Base-by-base conservation (phyloP, 2,113 vertebrate genomes). In the Misgurnus anguillicaudatus region DNA sequence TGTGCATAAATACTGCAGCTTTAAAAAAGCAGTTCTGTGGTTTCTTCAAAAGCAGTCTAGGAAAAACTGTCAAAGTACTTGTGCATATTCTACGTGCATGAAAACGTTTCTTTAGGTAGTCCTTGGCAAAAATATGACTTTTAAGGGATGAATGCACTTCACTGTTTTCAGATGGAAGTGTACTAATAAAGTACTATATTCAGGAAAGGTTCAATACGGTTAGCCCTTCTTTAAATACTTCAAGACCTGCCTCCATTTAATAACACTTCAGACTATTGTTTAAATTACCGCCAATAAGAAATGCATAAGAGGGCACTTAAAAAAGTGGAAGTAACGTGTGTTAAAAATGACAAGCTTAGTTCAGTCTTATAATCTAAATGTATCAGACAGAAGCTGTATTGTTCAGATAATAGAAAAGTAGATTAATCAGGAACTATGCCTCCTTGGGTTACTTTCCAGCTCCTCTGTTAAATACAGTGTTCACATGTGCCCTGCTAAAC, bases 361-460 rank as follows among this genome's bases (percentile, higher is more conserved):
- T 47, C 19, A 67, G 45, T 6, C 9, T 45, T 10, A 45, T 14
- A 4, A 36, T 55, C 14, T 6, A 39, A 77, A 55, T 36, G 57
- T 38, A n/a, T 19, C 45, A 31, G 21, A 21, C 45, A 48, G 24
- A 17, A 19, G 31, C 14, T n/a, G 17, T 57, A 4, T 38, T 39
- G 2, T 7, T 4, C 6, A 58, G 39, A 51, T 21, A 19, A 45
- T 47, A 14, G 9, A 45, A 60, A 57, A n/a, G 38, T 5, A 48
- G 67, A 36, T 70, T 62, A 4, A 17, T 48, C 24, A 45, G 17
- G 48, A 14, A 38, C 1, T 58, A 38, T 53, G 14, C 42, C 21
- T 21, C 19, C 9, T 9, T n/a, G n/a, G 65, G 4, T 78, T 69
- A n/a, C 45, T 63, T 79, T 71, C 66, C 77, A 79, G 67, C 66